Evolutionary conservation across 2,797 vertebrate genomes (phyloP).

Genomic region (Cynopterus sphinx): DNA sequence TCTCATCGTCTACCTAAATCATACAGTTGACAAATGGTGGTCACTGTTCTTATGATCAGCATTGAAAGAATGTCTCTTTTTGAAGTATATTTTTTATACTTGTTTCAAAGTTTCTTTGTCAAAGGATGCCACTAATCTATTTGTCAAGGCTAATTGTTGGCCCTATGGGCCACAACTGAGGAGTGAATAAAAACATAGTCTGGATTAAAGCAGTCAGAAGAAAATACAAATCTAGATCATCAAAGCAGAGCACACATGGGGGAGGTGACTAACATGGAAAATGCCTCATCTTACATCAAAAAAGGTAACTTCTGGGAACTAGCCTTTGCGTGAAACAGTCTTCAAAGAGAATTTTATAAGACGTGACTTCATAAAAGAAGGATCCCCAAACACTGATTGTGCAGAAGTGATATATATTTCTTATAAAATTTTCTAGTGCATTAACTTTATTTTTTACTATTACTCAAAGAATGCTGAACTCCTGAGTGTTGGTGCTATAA

Average conservation of each 20-base stretch:
- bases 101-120: background rate
- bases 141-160: background rate
- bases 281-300: background rate
- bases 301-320: slow-evolving; percentile 35
- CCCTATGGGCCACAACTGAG: background rate
- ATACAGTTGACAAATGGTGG: background rate
- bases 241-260: background rate
- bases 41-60: background rate
- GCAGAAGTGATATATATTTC: background rate
- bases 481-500: slow-evolving; percentile 37
- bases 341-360: slow-evolving; percentile 46
- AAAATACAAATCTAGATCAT: background rate
- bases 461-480: slow-evolving; percentile 58
- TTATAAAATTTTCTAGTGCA: background rate
- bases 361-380: slow-evolving; percentile 8
- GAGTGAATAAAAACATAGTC: background rate
- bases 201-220: background rate
- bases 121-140: background rate
- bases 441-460: slow-evolving; percentile 64
- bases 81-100: background rate
- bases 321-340: background rate
- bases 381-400: background rate
- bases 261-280: background rate
- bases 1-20: background rate
- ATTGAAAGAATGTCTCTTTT: background rate